Base-by-base conservation (phyloP, 1,140 invertebrate genomes). In the Ceratoteleas bidentatus region DNA sequence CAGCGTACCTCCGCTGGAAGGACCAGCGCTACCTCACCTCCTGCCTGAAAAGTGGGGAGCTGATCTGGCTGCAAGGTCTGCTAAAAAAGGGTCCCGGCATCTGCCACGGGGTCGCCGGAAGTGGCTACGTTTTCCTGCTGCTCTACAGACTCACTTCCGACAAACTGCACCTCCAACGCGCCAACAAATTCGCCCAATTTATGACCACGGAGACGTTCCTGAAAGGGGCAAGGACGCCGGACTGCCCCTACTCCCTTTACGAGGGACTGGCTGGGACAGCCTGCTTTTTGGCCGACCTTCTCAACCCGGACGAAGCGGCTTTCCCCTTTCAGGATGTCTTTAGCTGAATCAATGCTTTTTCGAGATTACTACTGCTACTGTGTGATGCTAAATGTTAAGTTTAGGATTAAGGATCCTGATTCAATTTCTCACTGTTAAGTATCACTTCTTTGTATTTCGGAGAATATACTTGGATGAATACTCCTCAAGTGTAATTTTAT, bases 261-360 rank as follows among this genome's bases (percentile, higher is more conserved):
- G 97, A 98, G 91, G 97, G 97, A 3, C 92, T 94, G 54, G 96
- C 96, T 50, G 97, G 97, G 6, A 96, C 96, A 15, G 94, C 95
- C 10, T 98, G 96, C 84, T 98, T 94, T 86, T 89, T 98, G 36
- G 91, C 93, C 7, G 97, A 98, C 92, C 87, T 98, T 0, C 86
- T 95, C 1, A 89, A 94, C 50, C 96, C 97, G 7, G 90, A 94
- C 16, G 92, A 94, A 80, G 95, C 96, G 13, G 92, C 94, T 82
- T 98, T 98, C 91, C 97, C 97, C 9, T 96, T 98, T 87, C 95
- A 96, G 90, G 94, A 97, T 92, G 93, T 97, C 7, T 96, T 96
- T 85, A 36, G 34, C 34, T 36, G 34, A 36, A 36, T 9, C n/a
- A n/a, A n/a, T n/a, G n/a, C n/a, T n/a, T n/a, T n/a, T n/a, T n/a